phyloP scores from a whole-genome alignment of 1,140 invertebrate species.

The Atta cephalotes region DNA sequence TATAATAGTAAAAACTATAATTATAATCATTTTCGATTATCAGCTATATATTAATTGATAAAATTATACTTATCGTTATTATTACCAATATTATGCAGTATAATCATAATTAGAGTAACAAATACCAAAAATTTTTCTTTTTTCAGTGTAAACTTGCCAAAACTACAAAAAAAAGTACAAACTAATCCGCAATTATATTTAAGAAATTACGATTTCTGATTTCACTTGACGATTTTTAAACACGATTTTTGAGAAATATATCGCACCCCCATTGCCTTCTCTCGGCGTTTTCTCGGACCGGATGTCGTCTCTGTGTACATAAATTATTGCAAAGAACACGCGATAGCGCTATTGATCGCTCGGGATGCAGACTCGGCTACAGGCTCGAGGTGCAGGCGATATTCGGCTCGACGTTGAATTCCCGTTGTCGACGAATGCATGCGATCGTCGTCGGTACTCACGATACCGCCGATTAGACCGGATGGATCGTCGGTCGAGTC shows the following conservation, averaged over 20 bases:
- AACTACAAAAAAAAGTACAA: too few relatives aligned
- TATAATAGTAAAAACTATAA: too few relatives aligned
- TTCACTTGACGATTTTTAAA: neutral
- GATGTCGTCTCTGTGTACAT: conserved; percentile 25
- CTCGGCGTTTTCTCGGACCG: neutral
- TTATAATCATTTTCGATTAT: too few relatives aligned
- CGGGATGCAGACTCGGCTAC: conserved; percentile 30
- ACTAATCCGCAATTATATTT: too few relatives aligned
- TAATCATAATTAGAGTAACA: too few relatives aligned
- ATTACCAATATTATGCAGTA: too few relatives aligned
- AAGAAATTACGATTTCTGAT: neutral
- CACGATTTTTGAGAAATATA: neutral
- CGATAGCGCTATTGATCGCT: conserved; percentile 53
- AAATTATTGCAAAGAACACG: conserved; percentile 57
- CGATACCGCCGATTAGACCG: conserved; percentile 65
- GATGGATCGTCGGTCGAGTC: conserved; percentile 60
- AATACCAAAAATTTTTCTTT: too few relatives aligned
- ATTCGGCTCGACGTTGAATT: conserved; percentile 42
- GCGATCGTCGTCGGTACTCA: neutral
- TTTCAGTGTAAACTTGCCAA: too few relatives aligned
- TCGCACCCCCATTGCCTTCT: neutral
- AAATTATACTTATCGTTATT: too few relatives aligned
- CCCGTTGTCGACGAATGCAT: conserved; percentile 33
- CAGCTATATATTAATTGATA: too few relatives aligned
- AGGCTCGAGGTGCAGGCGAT: conserved; percentile 16